Evolutionary conservation across 2,113 vertebrate genomes (phyloP).

Genomic region (Pteropus alecto): DNA sequence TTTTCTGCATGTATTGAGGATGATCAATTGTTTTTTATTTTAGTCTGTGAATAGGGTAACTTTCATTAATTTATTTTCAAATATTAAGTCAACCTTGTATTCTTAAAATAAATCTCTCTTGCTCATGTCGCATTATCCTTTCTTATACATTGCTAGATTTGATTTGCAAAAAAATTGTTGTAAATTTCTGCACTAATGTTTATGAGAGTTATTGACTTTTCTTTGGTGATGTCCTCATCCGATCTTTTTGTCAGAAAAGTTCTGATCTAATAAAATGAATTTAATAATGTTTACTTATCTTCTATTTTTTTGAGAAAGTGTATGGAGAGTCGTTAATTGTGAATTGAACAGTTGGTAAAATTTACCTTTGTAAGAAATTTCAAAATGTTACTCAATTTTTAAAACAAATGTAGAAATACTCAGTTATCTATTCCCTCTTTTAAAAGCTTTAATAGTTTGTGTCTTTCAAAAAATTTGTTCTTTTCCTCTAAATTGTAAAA

Average conservation of each 20-base stretch:
- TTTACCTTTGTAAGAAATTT: neutral
- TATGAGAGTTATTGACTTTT: neutral
- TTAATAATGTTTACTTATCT: neutral
- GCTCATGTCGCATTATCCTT: neutral
- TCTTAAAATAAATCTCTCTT: neutral
- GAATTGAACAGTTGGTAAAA: neutral
- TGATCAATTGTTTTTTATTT: neutral
- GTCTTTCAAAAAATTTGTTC: neutral
- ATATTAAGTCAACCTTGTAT: neutral
- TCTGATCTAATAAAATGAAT: neutral
- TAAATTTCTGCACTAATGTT: neutral
- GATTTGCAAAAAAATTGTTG: neutral
- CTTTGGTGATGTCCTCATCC: neutral
- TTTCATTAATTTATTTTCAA: neutral
- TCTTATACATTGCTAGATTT: neutral
- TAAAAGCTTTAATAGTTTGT: neutral
- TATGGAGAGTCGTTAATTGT: neutral
- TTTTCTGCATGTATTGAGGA: neutral
- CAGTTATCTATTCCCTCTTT: neutral
- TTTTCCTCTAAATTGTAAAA: neutral
- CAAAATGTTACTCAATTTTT: neutral
- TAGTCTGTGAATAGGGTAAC: neutral
- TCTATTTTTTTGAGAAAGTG: neutral
- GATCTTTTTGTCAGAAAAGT: neutral
- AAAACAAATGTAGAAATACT: neutral